These are phyloP conservation scores for Agapostemon virescens DNA, from an alignment of 2,888 invertebrate genomes.

Conservation along the genomic window DNA sequence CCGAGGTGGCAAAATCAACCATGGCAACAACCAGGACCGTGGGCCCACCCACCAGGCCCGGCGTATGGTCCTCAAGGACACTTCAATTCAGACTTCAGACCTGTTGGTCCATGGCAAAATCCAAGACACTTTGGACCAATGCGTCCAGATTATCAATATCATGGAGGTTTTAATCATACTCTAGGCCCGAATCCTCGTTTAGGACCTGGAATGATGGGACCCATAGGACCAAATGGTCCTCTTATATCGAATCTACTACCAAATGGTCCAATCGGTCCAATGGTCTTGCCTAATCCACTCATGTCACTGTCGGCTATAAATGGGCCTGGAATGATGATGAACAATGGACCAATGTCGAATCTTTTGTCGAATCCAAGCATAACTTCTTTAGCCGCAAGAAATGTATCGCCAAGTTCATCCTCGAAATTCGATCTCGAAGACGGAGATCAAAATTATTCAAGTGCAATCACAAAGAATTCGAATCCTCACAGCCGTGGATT, in stretches of 20 bases:
- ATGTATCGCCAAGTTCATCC: constrained; percentile 66
- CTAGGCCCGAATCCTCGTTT: constrained; percentile 72
- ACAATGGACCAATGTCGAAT: constrained; percentile 67
- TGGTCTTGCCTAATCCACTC: constrained; percentile 65
- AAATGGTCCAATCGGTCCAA: constrained; percentile 71
- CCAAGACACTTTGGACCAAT: constrained; percentile 77
- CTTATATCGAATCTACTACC: constrained; percentile 69
- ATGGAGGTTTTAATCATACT: constrained; percentile 73
- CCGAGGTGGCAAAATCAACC: constrained; percentile 76
- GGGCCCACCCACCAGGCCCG: constrained; percentile 78
- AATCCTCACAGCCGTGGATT: constrained; percentile 74
- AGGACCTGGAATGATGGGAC: constrained; percentile 72
- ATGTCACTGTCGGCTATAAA: constrained; percentile 67
- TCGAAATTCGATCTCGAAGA: constrained; percentile 71
- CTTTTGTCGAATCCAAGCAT: constrained; percentile 61
- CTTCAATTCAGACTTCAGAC: constrained; percentile 74
- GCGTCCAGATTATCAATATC: constrained; percentile 76
- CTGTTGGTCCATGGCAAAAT: constrained; percentile 78
- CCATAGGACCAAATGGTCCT: constrained; percentile 72
- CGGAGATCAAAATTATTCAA: constrained; percentile 59
- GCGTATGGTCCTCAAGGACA: constrained; percentile 68
- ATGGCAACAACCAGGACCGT: constrained; percentile 74
- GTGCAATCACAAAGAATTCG: constrained; percentile 46
- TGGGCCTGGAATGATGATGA: constrained; percentile 71
- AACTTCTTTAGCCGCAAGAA: constrained; percentile 55